Conservation (phyloP, 2,113 vertebrate species). For the Jacana jacana region DNA sequence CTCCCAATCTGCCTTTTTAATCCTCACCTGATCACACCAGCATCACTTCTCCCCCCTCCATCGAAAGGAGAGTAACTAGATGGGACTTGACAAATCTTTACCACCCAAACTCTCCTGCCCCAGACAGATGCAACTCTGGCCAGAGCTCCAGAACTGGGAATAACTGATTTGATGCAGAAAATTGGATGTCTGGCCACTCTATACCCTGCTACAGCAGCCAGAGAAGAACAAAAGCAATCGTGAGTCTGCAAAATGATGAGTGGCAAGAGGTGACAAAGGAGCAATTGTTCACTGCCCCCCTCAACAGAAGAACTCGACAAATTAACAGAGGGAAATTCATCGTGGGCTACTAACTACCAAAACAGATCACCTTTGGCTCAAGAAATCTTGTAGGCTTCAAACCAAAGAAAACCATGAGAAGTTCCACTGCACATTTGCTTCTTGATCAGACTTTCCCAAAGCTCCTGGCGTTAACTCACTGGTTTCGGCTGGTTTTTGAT, state of each 20-base stretch:
- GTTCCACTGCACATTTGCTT: background rate
- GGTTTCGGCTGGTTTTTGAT: background rate
- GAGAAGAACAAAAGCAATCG: background rate
- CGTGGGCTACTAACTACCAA: background rate
- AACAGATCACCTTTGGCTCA: background rate
- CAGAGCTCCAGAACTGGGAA: background rate
- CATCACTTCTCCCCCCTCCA: background rate
- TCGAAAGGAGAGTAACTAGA: background rate
- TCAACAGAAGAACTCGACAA: background rate
- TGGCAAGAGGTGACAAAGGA: background rate
- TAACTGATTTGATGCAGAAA: background rate
- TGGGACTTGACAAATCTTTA: background rate
- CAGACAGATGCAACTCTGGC: background rate
- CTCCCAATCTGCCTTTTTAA: background rate
- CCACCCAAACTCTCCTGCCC: background rate
- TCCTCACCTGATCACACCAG: background rate
- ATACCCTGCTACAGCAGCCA: background rate
- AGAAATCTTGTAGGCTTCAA: background rate
- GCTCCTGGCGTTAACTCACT: background rate
- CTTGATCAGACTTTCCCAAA: background rate
- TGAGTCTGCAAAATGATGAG: background rate
- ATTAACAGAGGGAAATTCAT: background rate
- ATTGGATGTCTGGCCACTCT: background rate
- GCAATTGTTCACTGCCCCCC: background rate
- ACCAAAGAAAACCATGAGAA: background rate